Conservation (phyloP, 92 coral and sea anemone genomes). For the Parazoanthus darwini region DNA sequence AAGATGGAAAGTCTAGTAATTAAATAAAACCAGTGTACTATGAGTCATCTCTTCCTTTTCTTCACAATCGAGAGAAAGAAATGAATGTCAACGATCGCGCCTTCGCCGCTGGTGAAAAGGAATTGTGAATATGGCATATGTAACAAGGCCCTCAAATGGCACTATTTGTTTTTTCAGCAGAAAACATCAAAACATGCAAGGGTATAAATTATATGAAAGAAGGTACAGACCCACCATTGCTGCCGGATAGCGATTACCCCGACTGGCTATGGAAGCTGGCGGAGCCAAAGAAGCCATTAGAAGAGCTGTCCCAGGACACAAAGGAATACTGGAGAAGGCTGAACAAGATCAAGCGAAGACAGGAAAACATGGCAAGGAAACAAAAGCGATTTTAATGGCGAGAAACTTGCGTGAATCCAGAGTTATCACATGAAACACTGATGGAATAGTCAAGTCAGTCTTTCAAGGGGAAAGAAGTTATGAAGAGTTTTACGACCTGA, state of each 20-base stretch:
- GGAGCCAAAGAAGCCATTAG: constrained; percentile 54
- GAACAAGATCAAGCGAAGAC: constrained; percentile 65
- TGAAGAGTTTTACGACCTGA: background rate
- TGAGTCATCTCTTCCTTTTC: too few relatives aligned
- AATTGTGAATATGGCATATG: too few relatives aligned
- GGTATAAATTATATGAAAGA: constrained; percentile 84
- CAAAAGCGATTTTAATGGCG: constrained; percentile 52
- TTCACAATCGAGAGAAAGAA: too few relatives aligned
- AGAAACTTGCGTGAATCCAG: background rate
- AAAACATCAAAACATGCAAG: constrained; percentile 42
- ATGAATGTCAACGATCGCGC: too few relatives aligned
- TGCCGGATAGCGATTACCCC: constrained; percentile 81
- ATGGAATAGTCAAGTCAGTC: background rate
- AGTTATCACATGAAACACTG: background rate
- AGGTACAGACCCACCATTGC: constrained; percentile 75
- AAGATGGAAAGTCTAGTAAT: too few relatives aligned
- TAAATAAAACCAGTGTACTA: too few relatives aligned
- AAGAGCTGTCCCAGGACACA: constrained; percentile 48
- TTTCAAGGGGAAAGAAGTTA: background rate
- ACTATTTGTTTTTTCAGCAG: background rate
- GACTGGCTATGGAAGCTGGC: constrained; percentile 79
- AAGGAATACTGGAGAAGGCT: constrained; percentile 54
- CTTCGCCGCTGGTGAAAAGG: too few relatives aligned
- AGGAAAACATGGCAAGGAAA: constrained; percentile 77
- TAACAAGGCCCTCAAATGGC: background rate